Conservation (phyloP, 2,797 vertebrate species). For the Etheostoma nigrum region DNA sequence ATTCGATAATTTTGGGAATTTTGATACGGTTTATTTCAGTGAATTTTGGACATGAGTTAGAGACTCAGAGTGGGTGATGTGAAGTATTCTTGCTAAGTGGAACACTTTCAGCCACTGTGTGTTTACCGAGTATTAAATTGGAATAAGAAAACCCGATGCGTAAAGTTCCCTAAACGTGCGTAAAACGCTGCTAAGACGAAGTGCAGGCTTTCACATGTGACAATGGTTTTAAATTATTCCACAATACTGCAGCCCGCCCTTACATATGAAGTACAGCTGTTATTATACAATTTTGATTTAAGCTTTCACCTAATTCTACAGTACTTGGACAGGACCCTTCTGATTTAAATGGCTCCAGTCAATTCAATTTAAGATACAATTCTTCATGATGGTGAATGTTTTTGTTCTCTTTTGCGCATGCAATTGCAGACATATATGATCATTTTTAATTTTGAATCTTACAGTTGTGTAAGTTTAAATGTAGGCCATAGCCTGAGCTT, state of each 20-base stretch:
- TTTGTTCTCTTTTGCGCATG: not conserved
- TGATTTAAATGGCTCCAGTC: not conserved
- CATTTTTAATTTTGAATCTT: not conserved
- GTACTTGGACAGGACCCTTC: not conserved
- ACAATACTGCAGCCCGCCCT: not conserved
- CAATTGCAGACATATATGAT: not conserved
- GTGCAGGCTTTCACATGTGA: too few species aligned
- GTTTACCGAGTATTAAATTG: not conserved
- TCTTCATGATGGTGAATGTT: not conserved
- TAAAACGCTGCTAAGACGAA: slow-evolving; percentile 16
- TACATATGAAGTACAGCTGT: not conserved
- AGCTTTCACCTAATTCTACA: not conserved
- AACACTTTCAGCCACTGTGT: not conserved
- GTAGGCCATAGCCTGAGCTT: not conserved
- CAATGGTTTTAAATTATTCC: not conserved
- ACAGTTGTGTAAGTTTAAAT: not conserved
- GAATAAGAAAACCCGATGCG: not conserved
- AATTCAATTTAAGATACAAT: not conserved
- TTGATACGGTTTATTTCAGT: not conserved
- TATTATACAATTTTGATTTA: not conserved
- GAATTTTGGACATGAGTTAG: not conserved
- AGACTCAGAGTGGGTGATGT: not conserved
- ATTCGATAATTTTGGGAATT: not conserved
- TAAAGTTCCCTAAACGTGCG: slow-evolving; percentile 24
- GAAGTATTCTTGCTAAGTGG: not conserved